Conservation (phyloP, 2,113 vertebrate genomes). For the Phainopepla nitens region DNA sequence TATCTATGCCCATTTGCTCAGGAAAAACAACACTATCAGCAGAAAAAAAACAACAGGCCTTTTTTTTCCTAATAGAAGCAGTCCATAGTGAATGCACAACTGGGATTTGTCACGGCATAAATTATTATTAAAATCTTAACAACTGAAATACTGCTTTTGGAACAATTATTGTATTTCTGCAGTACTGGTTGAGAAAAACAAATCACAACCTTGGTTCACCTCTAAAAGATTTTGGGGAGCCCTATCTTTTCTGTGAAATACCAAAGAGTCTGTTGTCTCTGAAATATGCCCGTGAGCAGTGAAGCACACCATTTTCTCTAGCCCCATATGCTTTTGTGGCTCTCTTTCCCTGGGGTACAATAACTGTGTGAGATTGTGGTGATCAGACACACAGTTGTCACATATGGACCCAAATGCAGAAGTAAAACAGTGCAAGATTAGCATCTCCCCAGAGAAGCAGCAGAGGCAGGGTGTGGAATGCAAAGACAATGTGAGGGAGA, state of each 20-base stretch:
- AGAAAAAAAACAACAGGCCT: background rate
- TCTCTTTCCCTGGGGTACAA: slow-evolving; percentile 62
- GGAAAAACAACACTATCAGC: background rate
- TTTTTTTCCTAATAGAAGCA: background rate
- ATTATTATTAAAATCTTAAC: background rate
- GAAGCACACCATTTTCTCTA: slow-evolving; percentile 30
- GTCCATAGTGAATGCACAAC: background rate
- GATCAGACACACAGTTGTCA: slow-evolving; percentile 28
- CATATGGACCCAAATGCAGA: slow-evolving; percentile 23
- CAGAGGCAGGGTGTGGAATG: background rate
- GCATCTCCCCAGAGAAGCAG: background rate
- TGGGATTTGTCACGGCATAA: background rate
- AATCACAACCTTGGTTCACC: background rate
- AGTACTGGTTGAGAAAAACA: background rate
- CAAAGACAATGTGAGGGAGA: background rate
- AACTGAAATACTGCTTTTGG: background rate
- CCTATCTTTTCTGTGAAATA: background rate
- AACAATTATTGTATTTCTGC: background rate
- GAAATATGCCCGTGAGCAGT: slow-evolving; percentile 3
- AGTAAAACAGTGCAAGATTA: background rate
- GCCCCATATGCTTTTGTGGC: slow-evolving; percentile 60
- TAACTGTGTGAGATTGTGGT: slow-evolving; percentile 29
- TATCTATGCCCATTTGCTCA: background rate
- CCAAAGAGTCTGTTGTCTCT: background rate
- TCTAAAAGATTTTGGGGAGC: background rate